Conservation (phyloP, 64 coral and sea anemone genomes). For the Montipora sp. region DNA sequence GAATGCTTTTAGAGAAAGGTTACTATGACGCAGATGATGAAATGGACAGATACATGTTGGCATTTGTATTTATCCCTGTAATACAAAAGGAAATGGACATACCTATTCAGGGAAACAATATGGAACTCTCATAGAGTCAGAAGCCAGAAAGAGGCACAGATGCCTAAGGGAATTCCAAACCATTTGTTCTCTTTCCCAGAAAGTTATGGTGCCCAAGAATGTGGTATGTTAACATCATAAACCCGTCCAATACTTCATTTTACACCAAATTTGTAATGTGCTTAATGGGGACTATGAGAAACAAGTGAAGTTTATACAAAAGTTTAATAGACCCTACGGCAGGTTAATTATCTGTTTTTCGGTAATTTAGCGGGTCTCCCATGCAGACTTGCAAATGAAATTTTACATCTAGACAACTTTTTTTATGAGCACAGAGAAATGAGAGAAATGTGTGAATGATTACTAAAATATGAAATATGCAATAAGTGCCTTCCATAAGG, state of each 20-base stretch:
- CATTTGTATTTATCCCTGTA: conserved; percentile 62
- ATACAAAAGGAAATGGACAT: conserved; percentile 66
- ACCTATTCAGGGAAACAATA: conserved; percentile 49
- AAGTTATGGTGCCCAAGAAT: conserved; percentile 62
- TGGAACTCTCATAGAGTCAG: conserved; percentile 70
- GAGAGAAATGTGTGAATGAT: no score
- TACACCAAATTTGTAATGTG: neutral
- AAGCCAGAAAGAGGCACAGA: conserved; percentile 55
- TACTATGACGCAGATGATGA: conserved; percentile 73
- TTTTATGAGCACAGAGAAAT: neutral
- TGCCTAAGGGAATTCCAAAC: conserved; percentile 61
- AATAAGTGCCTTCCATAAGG: neutral
- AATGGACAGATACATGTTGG: conserved; percentile 45
- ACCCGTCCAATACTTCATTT: neutral
- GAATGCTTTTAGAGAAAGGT: conserved; percentile 68
- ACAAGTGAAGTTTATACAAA: conserved; percentile 14
- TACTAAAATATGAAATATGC: no score
- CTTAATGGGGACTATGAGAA: neutral
- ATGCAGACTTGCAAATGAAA: conserved; percentile 8
- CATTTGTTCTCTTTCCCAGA: conserved; percentile 69
- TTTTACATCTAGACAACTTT: neutral
- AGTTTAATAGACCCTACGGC: neutral
- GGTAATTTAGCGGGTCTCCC: neutral
- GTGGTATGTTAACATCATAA: conserved; percentile 32
- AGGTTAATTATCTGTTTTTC: conserved; percentile 28